phyloP scores from a whole-genome alignment of 2,797 vertebrate species.

The Apodemus agrarius region DNA sequence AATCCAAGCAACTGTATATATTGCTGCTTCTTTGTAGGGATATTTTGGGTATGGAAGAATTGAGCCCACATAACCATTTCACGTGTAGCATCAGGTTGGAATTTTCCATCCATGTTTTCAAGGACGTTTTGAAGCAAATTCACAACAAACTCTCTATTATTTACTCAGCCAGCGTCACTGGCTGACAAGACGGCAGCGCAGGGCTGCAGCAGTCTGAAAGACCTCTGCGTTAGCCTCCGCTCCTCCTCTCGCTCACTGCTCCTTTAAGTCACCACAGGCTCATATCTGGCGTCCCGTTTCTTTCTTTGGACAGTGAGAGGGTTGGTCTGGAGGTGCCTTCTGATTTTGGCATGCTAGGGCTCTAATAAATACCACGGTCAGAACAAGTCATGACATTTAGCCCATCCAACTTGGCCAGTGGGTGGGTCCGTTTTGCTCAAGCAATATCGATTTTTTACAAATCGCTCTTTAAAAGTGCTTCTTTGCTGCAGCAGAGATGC shows the following conservation, averaged over 20 bases:
- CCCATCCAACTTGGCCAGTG: neutral
- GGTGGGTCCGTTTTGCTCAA: neutral
- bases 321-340: slow-evolving; percentile 2
- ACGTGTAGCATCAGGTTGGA: slow-evolving; percentile 17
- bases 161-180: slow-evolving; percentile 35
- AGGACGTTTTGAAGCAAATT: slow-evolving; percentile 57
- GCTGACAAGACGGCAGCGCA: slow-evolving; percentile 18
- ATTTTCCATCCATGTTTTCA: slow-evolving; percentile 56
- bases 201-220: neutral
- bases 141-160: slow-evolving; percentile 18
- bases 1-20: neutral
- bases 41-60: slow-evolving; percentile 48
- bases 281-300: neutral
- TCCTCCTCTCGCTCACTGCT: neutral
- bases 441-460: slow-evolving; percentile 28
- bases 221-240: neutral
- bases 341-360: neutral
- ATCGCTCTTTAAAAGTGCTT: slow-evolving; percentile 36
- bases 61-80: slow-evolving; percentile 25
- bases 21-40: neutral
- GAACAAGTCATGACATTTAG: slow-evolving; percentile 30
- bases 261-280: neutral
- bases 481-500: slow-evolving; percentile 55
- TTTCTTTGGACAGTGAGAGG: neutral
- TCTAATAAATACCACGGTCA: slow-evolving; percentile 5